Percentiles rank a stretch among this genome's conserved stretches.
Evolutionary conservation across 1,140 invertebrate genomes (phyloP).

Genomic region (Trichonephila clavata): DNA sequence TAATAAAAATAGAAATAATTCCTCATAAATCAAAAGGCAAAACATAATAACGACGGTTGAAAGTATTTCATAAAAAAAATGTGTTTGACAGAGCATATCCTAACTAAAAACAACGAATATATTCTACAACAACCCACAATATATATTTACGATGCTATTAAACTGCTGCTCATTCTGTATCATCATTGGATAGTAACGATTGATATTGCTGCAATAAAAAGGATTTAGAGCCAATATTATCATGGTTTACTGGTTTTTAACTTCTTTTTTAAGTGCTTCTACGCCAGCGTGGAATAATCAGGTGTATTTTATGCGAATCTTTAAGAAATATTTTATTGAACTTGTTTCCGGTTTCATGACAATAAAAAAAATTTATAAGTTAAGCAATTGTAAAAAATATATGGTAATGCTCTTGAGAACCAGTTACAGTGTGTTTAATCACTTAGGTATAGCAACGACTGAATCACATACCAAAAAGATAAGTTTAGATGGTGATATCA

Average conservation of each 20-base stretch:
- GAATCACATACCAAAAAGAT: too few species aligned
- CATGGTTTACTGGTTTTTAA: conserved; percentile 13
- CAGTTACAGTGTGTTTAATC: too few species aligned
- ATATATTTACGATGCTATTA: conserved; percentile 20
- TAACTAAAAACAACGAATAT: neutral
- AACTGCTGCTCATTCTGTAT: neutral
- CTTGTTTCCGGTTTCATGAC: neutral
- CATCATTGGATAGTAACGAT: neutral
- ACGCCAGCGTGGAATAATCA: neutral
- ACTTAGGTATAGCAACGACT: too few species aligned
- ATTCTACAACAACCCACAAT: neutral
- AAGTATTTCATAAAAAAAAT: neutral
- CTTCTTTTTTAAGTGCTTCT: conserved; percentile 2
- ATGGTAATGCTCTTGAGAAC: too few species aligned
- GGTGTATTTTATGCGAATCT: neutral
- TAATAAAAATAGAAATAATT: neutral
- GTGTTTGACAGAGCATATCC: neutral
- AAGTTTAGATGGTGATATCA: too few species aligned
- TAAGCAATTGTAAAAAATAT: too few species aligned
- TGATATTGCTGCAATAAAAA: conserved; percentile 29
- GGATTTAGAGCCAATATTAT: conserved; percentile 32
- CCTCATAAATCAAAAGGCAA: neutral
- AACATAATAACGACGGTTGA: neutral
- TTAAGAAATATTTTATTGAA: neutral
- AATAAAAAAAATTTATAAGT: too few species aligned